phyloP scores from a whole-genome alignment of 1,140 invertebrate species.

The Drosophila tani region DNA sequence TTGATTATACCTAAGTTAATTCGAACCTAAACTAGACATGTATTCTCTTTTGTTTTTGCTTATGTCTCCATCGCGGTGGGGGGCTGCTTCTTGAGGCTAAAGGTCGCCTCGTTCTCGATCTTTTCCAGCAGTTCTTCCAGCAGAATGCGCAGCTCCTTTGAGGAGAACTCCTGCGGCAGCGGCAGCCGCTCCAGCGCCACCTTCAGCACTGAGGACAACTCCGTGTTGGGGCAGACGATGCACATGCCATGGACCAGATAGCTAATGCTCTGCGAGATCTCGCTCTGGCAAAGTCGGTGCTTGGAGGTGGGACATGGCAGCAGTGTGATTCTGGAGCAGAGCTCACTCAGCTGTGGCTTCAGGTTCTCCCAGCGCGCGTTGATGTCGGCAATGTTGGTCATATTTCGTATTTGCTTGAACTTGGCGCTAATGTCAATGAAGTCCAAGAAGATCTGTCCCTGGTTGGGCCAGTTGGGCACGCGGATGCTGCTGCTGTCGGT shows the following conservation, averaged over 20 bases:
- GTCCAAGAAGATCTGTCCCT: slow-evolving; percentile 89
- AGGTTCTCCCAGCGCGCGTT: slow-evolving; percentile 88
- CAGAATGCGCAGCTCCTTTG: slow-evolving; percentile 71
- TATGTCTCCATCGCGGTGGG: slow-evolving; percentile 27
- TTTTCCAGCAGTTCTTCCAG: slow-evolving; percentile 72
- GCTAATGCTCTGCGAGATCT: slow-evolving; percentile 72
- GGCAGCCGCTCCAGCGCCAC: slow-evolving; percentile 76
- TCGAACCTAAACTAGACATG: slow-evolving; percentile 24
- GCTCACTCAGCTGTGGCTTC: slow-evolving; percentile 87
- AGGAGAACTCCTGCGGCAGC: slow-evolving; percentile 83
- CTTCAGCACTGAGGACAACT: slow-evolving; percentile 71
- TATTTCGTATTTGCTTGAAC: slow-evolving; percentile 79
- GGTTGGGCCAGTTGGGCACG: slow-evolving; percentile 85
- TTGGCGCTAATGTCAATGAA: slow-evolving; percentile 88
- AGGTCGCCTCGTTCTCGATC: slow-evolving; percentile 44
- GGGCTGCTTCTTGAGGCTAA: slow-evolving; percentile 17
- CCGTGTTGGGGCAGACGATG: slow-evolving; percentile 67
- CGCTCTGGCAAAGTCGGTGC: slow-evolving; percentile 87
- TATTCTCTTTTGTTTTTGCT: background rate
- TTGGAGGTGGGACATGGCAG: slow-evolving; percentile 88
- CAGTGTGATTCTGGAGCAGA: slow-evolving; percentile 88
- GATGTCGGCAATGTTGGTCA: slow-evolving; percentile 83
- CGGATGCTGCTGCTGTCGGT: slow-evolving; percentile 59
- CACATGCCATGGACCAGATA: slow-evolving; percentile 74
- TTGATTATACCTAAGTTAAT: slow-evolving; percentile 22